A percentile compares a stretch with the other conserved stretches of the same genome.
Conservation (phyloP, 2,113 vertebrate species). For the Scomber japonicus region DNA sequence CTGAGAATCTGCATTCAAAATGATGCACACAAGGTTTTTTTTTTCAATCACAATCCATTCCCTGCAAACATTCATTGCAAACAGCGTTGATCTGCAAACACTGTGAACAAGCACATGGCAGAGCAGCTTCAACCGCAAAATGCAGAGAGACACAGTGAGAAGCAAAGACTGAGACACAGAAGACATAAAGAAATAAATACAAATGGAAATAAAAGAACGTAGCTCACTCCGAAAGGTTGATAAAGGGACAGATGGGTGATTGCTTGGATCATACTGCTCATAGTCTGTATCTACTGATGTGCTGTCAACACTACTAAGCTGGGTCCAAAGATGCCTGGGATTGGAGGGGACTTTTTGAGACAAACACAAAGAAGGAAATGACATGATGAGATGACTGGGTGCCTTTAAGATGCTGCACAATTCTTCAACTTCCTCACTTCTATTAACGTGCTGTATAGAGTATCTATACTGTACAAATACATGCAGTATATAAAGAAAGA, state of each 20-base stretch:
- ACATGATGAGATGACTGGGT: conserved; percentile 10
- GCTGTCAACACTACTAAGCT: conserved; percentile 75
- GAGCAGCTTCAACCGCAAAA: conserved; percentile 40
- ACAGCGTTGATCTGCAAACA: conserved; percentile 8
- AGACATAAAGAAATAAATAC: background rate
- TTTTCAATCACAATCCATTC: conserved; percentile 14
- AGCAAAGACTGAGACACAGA: conserved; percentile 1
- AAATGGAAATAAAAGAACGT: conserved; percentile 35
- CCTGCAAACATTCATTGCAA: conserved; percentile 31
- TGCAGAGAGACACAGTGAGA: background rate
- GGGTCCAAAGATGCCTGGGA: conserved; percentile 64
- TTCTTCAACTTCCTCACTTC: background rate
- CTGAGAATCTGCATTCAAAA: conserved; percentile 74
- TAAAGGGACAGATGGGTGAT: conserved; percentile 60
- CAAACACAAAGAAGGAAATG: conserved; percentile 21
- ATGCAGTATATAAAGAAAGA: conserved; percentile 25
- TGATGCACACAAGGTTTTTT: background rate
- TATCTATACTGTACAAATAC: too few species aligned
- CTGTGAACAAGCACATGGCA: background rate
- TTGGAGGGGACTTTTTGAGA: conserved; percentile 58
- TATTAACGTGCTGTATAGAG: background rate
- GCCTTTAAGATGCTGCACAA: background rate
- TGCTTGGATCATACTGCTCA: conserved; percentile 66
- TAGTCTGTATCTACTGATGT: conserved; percentile 78
- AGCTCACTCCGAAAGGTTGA: conserved; percentile 83